A percentile compares a stretch with the other conserved stretches of the same genome.
Conservation (phyloP, 2,113 vertebrate species). For the Picathartes gymnocephalus region DNA sequence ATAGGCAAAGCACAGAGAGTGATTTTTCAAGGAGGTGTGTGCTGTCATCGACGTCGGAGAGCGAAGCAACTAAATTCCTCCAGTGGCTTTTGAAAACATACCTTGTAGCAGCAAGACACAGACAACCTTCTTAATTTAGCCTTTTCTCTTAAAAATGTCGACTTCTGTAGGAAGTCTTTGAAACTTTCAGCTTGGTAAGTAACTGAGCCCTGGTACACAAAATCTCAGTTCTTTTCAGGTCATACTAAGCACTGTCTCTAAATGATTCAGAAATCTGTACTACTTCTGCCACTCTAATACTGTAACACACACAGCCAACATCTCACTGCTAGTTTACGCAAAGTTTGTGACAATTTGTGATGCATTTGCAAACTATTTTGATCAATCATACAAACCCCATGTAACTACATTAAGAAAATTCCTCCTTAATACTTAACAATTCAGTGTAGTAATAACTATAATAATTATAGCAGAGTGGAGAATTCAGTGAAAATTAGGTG, state of each 20-base stretch:
- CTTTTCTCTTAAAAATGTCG: not conserved
- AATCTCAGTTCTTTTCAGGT: not conserved
- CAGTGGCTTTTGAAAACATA: not conserved
- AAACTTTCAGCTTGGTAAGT: not conserved
- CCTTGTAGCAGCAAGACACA: not conserved
- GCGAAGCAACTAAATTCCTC: not conserved
- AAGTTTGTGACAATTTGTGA: not conserved
- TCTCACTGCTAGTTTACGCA: not conserved
- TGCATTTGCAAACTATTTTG: not conserved
- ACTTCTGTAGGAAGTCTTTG: not conserved
- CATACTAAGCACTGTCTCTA: not conserved
- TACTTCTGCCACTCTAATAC: not conserved
- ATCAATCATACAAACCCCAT: not conserved
- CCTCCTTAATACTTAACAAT: not conserved
- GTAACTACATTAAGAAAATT: not conserved
- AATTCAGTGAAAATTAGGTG: not conserved
- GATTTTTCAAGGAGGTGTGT: slow-evolving; percentile 33
- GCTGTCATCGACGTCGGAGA: not conserved
- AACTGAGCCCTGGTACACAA: not conserved
- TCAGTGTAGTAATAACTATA: not conserved
- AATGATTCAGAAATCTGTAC: not conserved
- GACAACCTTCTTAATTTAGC: not conserved
- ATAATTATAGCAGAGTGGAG: not conserved
- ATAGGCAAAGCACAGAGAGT: not conserved
- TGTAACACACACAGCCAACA: not conserved